Percentiles rank a stretch among this genome's conserved stretches.
These are phyloP conservation scores for Acutogordius australiensis DNA, from an alignment of 2,888 invertebrate species.

Conservation along the genomic window DNA sequence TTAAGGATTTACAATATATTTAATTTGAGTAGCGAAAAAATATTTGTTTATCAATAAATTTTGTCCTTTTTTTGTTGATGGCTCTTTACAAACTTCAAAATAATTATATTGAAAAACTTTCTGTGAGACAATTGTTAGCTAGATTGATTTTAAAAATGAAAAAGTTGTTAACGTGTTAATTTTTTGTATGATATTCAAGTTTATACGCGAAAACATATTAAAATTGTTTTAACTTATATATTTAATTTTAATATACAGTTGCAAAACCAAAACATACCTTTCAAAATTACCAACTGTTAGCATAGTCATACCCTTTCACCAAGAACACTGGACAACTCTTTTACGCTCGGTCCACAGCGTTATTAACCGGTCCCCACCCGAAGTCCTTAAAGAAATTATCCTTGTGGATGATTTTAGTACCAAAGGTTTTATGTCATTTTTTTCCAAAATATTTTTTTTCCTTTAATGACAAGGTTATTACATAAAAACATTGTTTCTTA, in stretches of 20 bases:
- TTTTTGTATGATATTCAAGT: not conserved
- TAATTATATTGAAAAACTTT: not conserved
- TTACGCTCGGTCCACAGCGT: conserved; percentile 26
- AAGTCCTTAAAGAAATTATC: conserved; percentile 27
- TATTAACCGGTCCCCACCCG: conserved; percentile 25
- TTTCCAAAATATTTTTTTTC: no score
- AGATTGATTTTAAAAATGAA: not conserved
- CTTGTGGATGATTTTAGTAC: conserved; percentile 26
- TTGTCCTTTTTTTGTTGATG: not conserved
- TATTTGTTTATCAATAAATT: not conserved
- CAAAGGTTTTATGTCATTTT: conserved; percentile 17
- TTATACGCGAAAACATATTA: no score
- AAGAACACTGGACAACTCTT: conserved; percentile 29
- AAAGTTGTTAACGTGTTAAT: not conserved
- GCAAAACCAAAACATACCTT: conserved; percentile 25
- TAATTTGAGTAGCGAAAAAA: no score
- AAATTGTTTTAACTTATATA: no score
- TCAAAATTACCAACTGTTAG: conserved; percentile 26
- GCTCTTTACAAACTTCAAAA: not conserved
- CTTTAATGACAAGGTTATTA: no score
- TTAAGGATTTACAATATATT: no score
- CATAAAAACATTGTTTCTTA: no score
- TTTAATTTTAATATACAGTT: conserved; percentile 18
- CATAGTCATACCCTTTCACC: conserved; percentile 29
- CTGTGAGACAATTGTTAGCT: not conserved